These are phyloP conservation scores for Haliclystus octoradiatus DNA, from an alignment of 30 jellyfish, hydroid and myxozoan genomes.

Conservation along the genomic window DNA sequence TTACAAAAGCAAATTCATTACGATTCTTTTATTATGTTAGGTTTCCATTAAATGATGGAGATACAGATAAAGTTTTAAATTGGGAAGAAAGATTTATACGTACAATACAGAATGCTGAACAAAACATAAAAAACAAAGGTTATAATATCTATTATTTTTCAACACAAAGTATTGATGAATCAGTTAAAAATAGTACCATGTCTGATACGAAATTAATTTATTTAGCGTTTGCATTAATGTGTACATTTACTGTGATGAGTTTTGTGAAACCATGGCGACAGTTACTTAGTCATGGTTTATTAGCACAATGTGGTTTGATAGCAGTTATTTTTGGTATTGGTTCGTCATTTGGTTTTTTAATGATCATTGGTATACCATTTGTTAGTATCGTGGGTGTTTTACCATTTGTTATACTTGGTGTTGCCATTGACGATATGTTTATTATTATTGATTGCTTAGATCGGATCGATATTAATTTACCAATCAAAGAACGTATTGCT, in stretches of 20 bases:
- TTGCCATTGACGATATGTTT: slow-evolving; percentile 91
- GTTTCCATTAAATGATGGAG: slow-evolving; percentile 36
- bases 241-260: slow-evolving; percentile 49
- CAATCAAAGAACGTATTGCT: slow-evolving; percentile 52
- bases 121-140: slow-evolving; percentile 11
- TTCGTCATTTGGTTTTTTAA: slow-evolving; percentile 68
- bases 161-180: slow-evolving; percentile 65
- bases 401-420: slow-evolving; percentile 94
- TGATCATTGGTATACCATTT: slow-evolving; percentile 65
- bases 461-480: slow-evolving; percentile 35
- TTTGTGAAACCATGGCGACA: slow-evolving; percentile 19
- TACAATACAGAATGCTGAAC: slow-evolving; percentile 11
- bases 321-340: slow-evolving; percentile 78
- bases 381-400: slow-evolving; percentile 87
- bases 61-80: slow-evolving; percentile 14
- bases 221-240: slow-evolving; percentile 64
- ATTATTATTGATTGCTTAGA: slow-evolving; percentile 69
- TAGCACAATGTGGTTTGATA: slow-evolving; percentile 61
- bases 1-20: slow-evolving; percentile 53
- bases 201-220: slow-evolving; percentile 51
- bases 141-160: slow-evolving; percentile 42
- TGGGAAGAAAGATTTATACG: slow-evolving; percentile 57
- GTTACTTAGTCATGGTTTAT: slow-evolving; percentile 58
- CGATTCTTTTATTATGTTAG: slow-evolving; percentile 50
- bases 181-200: slow-evolving; percentile 67